Base-by-base conservation (phyloP, 2,113 vertebrate genomes). In the Colistium nudipinnis region DNA sequence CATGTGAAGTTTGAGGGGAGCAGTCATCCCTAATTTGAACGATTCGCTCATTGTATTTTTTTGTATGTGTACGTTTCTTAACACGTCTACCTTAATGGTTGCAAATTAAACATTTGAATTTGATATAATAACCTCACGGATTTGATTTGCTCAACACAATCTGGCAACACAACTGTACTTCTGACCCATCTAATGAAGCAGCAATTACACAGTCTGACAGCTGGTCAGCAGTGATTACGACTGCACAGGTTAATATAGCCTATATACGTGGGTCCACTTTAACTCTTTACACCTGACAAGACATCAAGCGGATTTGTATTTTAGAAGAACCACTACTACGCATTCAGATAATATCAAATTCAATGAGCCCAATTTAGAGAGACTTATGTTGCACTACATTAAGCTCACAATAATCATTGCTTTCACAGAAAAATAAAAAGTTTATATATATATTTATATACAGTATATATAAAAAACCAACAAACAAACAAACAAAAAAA, bases 211-310 rank as follows among this genome's bases (percentile, higher is more conserved):
- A 0, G 7, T 48, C 28, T 22, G 66, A 75, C 80, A 80, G 56
- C 43, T 67, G 59, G 63, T 62, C 45, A 49, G 52, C n/a, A 27
- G 33, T 22, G 20, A 61, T 36, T 81, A 43, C 39, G 41, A 66
- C 22, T 39, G 35, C 6, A 27, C 24, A 57, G 25, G 56, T 76
- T 31, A 60, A 62, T 48, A 63, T 43, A 9, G 39, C 35, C 56
- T n/a, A 38, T 51, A 38, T 70, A 62, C 27, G 41, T 19, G 20
- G 31, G 55, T 61, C 62, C 55, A 38, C 47, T 53, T 45, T 25
- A 53, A 27, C 43, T 68, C 38, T 49, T 59, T 62, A 69, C 14
- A 41, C 45, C 25, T 16, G 22, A 66, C n/a, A 30, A 67, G 62
- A 20, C 27, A 60, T 49, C 22, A 51, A 55, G 24, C 10, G 6